A percentile compares a stretch with the other conserved stretches of the same genome.
Evolutionary conservation across 92 coral and sea anemone genomes (phyloP).

Genomic region (Palythoa grandiflora): DNA sequence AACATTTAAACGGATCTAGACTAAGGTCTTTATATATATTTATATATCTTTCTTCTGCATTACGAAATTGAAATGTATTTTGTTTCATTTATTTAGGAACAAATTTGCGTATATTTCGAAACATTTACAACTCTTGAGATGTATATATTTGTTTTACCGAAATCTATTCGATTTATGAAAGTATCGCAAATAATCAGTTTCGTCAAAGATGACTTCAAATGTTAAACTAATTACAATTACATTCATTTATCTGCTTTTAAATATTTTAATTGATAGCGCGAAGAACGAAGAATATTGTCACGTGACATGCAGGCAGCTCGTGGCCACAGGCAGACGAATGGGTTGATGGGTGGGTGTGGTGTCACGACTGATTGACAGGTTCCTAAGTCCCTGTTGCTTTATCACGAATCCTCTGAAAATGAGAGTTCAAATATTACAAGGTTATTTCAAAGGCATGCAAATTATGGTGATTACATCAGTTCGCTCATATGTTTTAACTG

Average conservation of each 20-base stretch:
- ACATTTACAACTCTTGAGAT: conserved; percentile 1
- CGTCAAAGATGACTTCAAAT: background rate
- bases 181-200: background rate
- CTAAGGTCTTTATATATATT: background rate
- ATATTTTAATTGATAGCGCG: conserved; percentile 2
- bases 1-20: background rate
- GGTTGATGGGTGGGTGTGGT: conserved; percentile 38
- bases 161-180: conserved; percentile 40
- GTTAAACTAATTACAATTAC: background rate
- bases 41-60: background rate
- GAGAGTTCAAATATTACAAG: conserved; percentile 44
- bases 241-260: conserved; percentile 23
- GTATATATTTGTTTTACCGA: conserved; percentile 3
- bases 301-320: conserved; percentile 36
- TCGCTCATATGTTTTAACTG: background rate
- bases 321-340: conserved; percentile 37
- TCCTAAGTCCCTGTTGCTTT: conserved; percentile 34
- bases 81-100: conserved; percentile 32
- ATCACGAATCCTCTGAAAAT: conserved; percentile 47
- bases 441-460: conserved; percentile 48
- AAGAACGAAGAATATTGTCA: conserved; percentile 38
- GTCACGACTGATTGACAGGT: conserved; percentile 50
- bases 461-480: background rate
- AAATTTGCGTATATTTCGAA: conserved; percentile 10
- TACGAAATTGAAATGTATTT: conserved; percentile 24